Evolutionary conservation across 2,113 vertebrate species (phyloP).

Genomic region (Charadrius vociferus): DNA sequence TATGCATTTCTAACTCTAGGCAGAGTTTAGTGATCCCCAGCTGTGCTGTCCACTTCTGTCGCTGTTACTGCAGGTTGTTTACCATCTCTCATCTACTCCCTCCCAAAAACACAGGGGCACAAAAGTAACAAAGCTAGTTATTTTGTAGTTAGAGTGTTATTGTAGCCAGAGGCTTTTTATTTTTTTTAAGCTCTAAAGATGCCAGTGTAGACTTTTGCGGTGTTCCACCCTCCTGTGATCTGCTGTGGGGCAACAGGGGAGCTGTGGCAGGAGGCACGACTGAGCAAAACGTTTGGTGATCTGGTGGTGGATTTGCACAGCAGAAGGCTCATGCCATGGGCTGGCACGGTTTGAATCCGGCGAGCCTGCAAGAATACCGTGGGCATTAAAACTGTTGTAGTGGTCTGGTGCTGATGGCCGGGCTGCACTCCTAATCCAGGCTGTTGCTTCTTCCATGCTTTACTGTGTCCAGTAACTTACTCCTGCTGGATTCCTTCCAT

Average conservation of each 20-base stretch:
- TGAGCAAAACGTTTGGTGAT: rapidly evolving
- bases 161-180: not conserved
- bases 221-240: not conserved
- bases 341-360: not conserved
- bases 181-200: not conserved
- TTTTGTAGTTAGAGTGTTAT: not conserved
- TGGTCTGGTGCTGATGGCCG: not conserved
- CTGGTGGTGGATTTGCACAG: not conserved
- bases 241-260: not conserved
- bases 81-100: not conserved
- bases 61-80: not conserved
- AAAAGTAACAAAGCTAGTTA: not conserved
- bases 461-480: not conserved
- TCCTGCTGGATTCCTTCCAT: not conserved
- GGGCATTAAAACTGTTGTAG: not conserved
- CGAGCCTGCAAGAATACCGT: rapidly evolving
- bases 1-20: not conserved
- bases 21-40: not conserved
- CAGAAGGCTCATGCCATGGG: rapidly evolving
- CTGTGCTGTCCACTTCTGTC: too few species aligned
- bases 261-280: not conserved
- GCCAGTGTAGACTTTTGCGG: not conserved
- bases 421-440: not conserved
- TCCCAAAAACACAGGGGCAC: not conserved
- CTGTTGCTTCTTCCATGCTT: not conserved